Base-by-base conservation (phyloP, 2,888 invertebrate genomes). In the Rutpela maculata region DNA sequence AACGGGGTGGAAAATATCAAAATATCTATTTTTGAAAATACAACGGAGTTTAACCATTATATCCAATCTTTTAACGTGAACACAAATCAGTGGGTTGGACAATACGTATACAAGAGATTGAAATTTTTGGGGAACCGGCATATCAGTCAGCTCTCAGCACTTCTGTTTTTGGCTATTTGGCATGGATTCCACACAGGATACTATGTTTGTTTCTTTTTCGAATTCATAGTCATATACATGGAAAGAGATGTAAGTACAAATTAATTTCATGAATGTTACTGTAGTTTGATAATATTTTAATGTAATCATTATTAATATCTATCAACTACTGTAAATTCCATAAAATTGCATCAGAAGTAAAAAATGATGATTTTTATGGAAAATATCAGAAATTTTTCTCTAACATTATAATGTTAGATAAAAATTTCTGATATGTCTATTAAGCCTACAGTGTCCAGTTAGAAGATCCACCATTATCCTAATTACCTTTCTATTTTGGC, bases 111-210 rank as follows among this genome's bases (percentile, higher is more conserved):
- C 91, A 99, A 99, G 88, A 92, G 99, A 3, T 91, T 99, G 59
- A 96, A 95, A 87, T 99, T 98, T 89, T 91, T 99, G 66, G 96
- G 96, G 65, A 97, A 95, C 89, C 93, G 95, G 19, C 92, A 91
- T 66, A 80, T 94, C 1, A 98, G 98, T 80, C 99, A 99, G 89
- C 91, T 93, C 0, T 91, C 93, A 0, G 96, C 98, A 0, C 90
- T 99, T 57, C 75, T 93, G 0, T 99, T 98, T 90, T 92, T 99
- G 56, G 98, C 99, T 0, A 87, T 98, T 0, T 99, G 99, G 99
- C 99, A 99, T 89, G 99, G 99, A 12, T 94, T 97, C 71, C 96
- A 97, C 87, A 94, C 96, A 11, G 99, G 99, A 0, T 99, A 99
- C 87, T 99, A 98, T 88, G 91, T 96, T 86, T 95, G 96, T 63